These are phyloP conservation scores for Ectobius pallidus DNA, from an alignment of 2,888 invertebrate species.

Conservation along the genomic window DNA sequence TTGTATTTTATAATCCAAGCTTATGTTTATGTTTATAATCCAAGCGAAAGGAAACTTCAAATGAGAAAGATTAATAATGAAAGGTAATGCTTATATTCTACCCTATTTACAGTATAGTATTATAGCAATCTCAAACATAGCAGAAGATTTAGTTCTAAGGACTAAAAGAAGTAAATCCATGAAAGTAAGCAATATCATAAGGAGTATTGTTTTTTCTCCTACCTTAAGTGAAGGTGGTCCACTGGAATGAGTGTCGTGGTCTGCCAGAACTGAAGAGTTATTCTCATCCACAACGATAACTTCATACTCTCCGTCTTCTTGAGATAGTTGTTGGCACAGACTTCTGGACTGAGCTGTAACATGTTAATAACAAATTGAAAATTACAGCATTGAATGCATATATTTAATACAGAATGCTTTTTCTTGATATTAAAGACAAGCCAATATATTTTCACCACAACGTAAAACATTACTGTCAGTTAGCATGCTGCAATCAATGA, in stretches of 20 bases:
- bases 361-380: constrained; percentile 1
- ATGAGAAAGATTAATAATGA: neutral
- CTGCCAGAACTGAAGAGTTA: constrained; percentile 80
- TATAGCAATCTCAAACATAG: neutral
- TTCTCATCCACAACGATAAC: constrained; percentile 90
- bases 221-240: constrained; percentile 87
- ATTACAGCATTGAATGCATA: too few species aligned
- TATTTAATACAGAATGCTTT: too few species aligned
- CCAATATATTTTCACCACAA: too few species aligned
- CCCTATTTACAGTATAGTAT: neutral
- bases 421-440: too few species aligned
- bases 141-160: neutral
- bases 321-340: constrained; percentile 58
- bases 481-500: too few species aligned
- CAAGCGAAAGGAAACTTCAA: too few species aligned
- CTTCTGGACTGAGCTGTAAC: constrained; percentile 52
- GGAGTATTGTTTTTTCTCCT: too few species aligned
- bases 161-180: neutral
- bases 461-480: too few species aligned
- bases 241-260: constrained; percentile 69
- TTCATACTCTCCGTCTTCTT: constrained; percentile 85
- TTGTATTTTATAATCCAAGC: too few species aligned
- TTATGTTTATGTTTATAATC: too few species aligned
- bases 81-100: neutral
- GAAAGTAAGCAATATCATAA: neutral